A percentile compares a stretch with the other conserved stretches of the same genome.
Evolutionary conservation across 2,888 invertebrate genomes (phyloP).

Genomic region (Agrotis puta): DNA sequence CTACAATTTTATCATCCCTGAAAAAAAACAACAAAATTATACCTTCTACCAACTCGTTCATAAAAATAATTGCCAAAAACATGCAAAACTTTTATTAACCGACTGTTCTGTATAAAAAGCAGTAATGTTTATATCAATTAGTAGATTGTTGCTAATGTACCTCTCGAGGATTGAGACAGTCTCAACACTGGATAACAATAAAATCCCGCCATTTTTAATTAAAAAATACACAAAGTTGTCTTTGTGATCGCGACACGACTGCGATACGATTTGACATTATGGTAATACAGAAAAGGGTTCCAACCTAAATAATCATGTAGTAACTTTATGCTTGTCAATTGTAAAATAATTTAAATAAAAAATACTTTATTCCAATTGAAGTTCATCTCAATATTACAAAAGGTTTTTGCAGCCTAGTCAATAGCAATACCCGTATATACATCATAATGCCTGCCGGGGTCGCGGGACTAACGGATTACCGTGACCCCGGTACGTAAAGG

Average conservation of each 20-base stretch:
- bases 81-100: conserved; percentile 54
- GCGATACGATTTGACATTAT: conserved; percentile 30
- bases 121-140: conserved; percentile 41
- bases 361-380: too few relatives aligned
- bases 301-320: too few relatives aligned
- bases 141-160: conserved; percentile 39
- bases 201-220: conserved; percentile 49
- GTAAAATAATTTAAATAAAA: too few relatives aligned
- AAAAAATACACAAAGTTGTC: conserved; percentile 39
- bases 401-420: too few relatives aligned
- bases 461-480: too few relatives aligned
- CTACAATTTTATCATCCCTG: not conserved
- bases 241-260: conserved; percentile 35
- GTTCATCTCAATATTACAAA: too few relatives aligned
- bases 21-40: not conserved
- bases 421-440: too few relatives aligned
- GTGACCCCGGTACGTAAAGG: too few relatives aligned
- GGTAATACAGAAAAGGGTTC: too few relatives aligned
- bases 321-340: too few relatives aligned
- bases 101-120: not conserved
- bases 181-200: conserved; percentile 40
- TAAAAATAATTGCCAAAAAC: conserved; percentile 38
- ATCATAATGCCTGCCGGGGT: too few relatives aligned
- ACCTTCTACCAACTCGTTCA: not conserved
- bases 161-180: conserved; percentile 43